These are phyloP conservation scores for Habropoda laboriosa DNA, from an alignment of 1,140 invertebrate species.

Conservation along the genomic window DNA sequence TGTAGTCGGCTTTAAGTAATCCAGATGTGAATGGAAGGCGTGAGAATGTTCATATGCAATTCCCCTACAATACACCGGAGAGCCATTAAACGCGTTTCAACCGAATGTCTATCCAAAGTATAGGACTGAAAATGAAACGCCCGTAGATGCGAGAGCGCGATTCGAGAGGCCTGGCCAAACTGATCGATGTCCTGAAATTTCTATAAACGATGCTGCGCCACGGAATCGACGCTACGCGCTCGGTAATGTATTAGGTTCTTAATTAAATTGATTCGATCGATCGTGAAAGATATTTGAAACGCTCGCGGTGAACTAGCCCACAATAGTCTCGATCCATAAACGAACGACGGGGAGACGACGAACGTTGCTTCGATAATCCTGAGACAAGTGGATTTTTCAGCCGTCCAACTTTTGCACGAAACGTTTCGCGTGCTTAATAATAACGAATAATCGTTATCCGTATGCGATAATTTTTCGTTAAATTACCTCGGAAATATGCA, in stretches of 20 bases:
- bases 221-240: background rate
- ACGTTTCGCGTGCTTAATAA: background rate
- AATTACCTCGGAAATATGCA: too few species aligned
- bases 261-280: constrained; percentile 44
- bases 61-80: background rate
- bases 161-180: background rate
- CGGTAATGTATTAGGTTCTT: constrained; percentile 42
- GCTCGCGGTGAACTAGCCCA: background rate
- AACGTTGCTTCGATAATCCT: constrained; percentile 1
- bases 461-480: background rate
- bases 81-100: background rate
- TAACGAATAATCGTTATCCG: background rate
- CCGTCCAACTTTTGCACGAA: background rate
- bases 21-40: background rate
- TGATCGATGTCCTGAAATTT: constrained; percentile 28
- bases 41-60: background rate
- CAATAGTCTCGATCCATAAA: constrained; percentile 8
- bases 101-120: constrained; percentile 1
- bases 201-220: constrained; percentile 14
- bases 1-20: background rate
- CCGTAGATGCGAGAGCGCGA: background rate
- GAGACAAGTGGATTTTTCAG: constrained; percentile 13
- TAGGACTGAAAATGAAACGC: background rate
- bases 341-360: background rate
- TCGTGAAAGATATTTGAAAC: constrained; percentile 28